phyloP scores from a whole-genome alignment of 2,888 invertebrate species.

The Petrolisthes manimaculis region DNA sequence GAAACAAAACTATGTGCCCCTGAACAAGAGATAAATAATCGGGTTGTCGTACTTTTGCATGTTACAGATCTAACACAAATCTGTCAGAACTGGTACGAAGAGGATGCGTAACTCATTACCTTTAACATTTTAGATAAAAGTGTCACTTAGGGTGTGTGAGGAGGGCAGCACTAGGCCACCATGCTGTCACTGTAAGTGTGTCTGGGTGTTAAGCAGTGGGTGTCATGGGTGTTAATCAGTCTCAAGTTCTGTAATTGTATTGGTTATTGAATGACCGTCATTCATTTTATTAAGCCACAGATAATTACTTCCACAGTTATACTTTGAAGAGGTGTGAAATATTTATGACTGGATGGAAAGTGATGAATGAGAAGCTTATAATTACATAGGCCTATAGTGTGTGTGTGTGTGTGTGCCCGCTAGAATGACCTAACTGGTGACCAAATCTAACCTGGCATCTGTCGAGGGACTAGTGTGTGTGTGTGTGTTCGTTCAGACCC shows the following conservation, averaged over 20 bases:
- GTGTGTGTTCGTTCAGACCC: too few species aligned
- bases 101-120: not conserved
- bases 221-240: not conserved
- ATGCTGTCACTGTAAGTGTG: too few species aligned
- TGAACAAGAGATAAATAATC: not conserved
- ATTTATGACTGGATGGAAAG: not conserved
- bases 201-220: not conserved
- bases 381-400: not conserved
- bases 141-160: not conserved
- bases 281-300: not conserved
- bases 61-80: not conserved
- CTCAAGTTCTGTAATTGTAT: not conserved
- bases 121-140: not conserved
- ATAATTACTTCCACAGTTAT: not conserved
- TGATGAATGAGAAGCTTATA: not conserved
- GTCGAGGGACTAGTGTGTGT: too few species aligned
- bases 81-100: not conserved
- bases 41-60: not conserved
- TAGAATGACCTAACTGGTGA: too few species aligned
- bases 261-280: not conserved
- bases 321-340: too few species aligned
- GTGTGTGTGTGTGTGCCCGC: not conserved
- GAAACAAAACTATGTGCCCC: not conserved
- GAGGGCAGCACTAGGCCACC: not conserved
- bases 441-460: too few species aligned